These are phyloP conservation scores for Pristionchus entomophagus DNA, from an alignment of 2,888 invertebrate species.

Conservation along the genomic window DNA sequence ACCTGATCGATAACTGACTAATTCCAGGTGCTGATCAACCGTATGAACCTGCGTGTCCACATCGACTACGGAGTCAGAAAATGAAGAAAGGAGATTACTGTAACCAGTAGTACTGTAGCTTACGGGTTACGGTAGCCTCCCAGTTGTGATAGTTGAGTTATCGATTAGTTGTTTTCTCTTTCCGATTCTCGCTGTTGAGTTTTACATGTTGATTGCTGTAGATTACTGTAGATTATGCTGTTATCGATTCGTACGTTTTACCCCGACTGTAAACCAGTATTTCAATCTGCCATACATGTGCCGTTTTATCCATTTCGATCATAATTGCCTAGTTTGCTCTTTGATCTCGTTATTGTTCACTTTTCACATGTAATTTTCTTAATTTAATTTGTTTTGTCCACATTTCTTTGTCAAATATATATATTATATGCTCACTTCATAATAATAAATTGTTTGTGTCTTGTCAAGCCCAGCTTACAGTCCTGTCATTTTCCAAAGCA, in stretches of 20 bases:
- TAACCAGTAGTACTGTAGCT: not conserved
- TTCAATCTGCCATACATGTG: conserved; percentile 1
- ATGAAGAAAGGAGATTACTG: not conserved
- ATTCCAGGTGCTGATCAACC: conserved; percentile 39
- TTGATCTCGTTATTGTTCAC: not conserved
- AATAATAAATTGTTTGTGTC: conserved; percentile 30
- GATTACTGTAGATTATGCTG: conserved; percentile 15
- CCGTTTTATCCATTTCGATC: conserved; percentile 31
- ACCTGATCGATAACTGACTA: too few relatives aligned
- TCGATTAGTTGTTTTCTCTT: not conserved
- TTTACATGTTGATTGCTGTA: not conserved
- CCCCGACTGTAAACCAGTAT: not conserved
- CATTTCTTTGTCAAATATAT: not conserved
- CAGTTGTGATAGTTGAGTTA: too few relatives aligned
- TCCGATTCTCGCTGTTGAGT: too few relatives aligned
- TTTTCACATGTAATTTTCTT: not conserved
- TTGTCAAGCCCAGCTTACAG: not conserved
- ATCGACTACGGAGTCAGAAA: conserved; percentile 40
- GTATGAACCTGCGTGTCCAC: conserved; percentile 37
- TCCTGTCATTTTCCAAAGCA: not conserved
- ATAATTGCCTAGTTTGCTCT: not conserved
- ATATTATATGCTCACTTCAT: not conserved
- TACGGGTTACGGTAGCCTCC: not conserved
- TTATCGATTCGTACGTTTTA: conserved; percentile 29
- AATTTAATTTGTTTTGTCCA: not conserved